These are phyloP conservation scores for Umimayanthus chanpuru DNA, from an alignment of 92 coral and sea anemone genomes.

Conservation along the genomic window DNA sequence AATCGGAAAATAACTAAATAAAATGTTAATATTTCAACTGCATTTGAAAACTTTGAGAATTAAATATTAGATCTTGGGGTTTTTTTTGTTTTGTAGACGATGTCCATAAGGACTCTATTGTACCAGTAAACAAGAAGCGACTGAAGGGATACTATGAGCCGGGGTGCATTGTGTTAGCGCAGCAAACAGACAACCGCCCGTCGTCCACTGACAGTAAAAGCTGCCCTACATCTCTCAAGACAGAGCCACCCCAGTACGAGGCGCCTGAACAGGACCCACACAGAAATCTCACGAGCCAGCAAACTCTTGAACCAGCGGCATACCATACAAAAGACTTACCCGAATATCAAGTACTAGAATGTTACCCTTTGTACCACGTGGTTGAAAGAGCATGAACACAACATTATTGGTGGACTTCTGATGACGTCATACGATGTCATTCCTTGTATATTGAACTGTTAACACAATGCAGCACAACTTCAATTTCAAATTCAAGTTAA, in stretches of 20 bases:
- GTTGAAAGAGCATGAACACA: too few relatives aligned
- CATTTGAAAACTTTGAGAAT: too few relatives aligned
- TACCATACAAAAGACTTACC: not conserved
- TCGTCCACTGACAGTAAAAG: not conserved
- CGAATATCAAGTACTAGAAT: not conserved
- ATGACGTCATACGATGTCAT: too few relatives aligned
- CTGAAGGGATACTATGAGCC: conserved; percentile 30
- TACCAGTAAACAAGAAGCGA: conserved; percentile 19
- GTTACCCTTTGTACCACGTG: conserved; percentile 6
- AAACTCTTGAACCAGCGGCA: not conserved
- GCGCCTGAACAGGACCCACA: not conserved
- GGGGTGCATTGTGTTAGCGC: conserved; percentile 12
- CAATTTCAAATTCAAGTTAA: too few relatives aligned
- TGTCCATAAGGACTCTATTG: not conserved
- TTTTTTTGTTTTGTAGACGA: not conserved
- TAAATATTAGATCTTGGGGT: not conserved
- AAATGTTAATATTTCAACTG: too few relatives aligned
- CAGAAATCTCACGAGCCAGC: not conserved
- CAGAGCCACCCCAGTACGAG: not conserved
- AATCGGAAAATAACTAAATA: not conserved
- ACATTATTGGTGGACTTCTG: too few relatives aligned
- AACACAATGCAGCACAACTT: too few relatives aligned
- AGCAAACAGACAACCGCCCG: not conserved
- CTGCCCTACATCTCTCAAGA: not conserved
- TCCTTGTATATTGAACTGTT: too few relatives aligned